Conservation (phyloP, 2,888 invertebrate genomes). For the Rhyacophila evoluta region DNA sequence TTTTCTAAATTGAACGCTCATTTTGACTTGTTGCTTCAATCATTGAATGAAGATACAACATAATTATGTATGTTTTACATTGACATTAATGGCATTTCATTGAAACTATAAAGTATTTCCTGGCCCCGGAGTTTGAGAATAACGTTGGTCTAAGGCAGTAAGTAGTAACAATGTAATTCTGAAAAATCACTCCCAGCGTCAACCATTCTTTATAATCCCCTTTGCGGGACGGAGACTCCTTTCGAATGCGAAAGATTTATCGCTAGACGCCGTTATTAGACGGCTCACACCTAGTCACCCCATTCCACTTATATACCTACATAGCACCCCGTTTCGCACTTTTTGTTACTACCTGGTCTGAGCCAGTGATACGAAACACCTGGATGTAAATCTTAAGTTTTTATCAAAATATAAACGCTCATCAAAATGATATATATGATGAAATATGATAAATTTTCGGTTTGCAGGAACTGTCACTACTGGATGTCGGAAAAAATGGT, state of each 20-base stretch:
- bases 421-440: too few relatives aligned
- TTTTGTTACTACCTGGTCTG: background rate
- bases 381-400: too few relatives aligned
- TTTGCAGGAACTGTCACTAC: too few relatives aligned
- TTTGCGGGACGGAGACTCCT: constrained; percentile 9
- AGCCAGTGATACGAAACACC: background rate
- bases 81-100: too few relatives aligned
- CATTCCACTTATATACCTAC: background rate
- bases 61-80: too few relatives aligned
- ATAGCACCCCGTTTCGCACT: background rate
- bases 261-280: constrained; percentile 14
- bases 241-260: constrained; percentile 5
- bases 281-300: background rate
- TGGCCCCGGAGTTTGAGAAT: background rate
- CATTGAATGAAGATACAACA: too few relatives aligned
- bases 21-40: too few relatives aligned
- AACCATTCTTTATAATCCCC: constrained; percentile 24
- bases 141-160: background rate
- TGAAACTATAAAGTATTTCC: too few relatives aligned
- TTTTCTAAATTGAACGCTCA: too few relatives aligned
- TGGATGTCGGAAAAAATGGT: too few relatives aligned
- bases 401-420: too few relatives aligned
- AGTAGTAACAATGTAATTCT: background rate
- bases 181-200: constrained; percentile 22
- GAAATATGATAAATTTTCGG: too few relatives aligned